These are phyloP conservation scores for Nasonia longicornis DNA, from an alignment of 1,140 invertebrate genomes.

Conservation along the genomic window DNA sequence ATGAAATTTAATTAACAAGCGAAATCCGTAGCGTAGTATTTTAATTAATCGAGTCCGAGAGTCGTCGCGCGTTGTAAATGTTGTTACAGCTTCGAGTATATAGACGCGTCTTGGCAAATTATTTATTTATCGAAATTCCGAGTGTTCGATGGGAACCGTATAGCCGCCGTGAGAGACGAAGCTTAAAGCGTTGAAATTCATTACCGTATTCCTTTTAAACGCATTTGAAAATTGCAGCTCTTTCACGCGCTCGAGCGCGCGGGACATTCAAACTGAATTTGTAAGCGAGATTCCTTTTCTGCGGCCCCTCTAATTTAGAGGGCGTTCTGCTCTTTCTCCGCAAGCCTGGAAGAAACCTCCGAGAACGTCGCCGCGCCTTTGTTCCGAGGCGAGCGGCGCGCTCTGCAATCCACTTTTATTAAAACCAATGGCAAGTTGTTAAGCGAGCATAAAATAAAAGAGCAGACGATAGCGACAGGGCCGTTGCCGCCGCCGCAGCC, in stretches of 20 bases:
- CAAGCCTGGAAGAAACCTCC: not conserved
- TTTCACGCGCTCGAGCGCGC: not conserved
- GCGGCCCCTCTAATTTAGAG: not conserved
- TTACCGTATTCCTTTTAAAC: not conserved
- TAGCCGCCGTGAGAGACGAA: not conserved
- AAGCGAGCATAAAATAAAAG: not conserved
- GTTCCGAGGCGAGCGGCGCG: not conserved
- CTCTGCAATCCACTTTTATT: slow-evolving; percentile 19
- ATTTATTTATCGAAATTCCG: not conserved
- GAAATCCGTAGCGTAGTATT: not conserved
- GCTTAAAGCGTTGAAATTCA: not conserved
- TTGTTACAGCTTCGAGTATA: not conserved
- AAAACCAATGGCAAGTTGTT: slow-evolving; percentile 13
- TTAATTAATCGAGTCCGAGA: not conserved
- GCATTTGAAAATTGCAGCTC: slow-evolving; percentile 4
- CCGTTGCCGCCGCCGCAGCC: no score
- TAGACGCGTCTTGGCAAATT: not conserved
- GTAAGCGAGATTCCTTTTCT: slow-evolving; percentile 24
- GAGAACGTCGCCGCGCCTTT: not conserved
- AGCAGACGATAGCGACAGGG: not conserved
- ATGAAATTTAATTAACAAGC: not conserved
- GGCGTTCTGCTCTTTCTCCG: not conserved
- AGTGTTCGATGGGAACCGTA: not conserved
- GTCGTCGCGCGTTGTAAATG: not conserved
- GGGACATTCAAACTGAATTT: slow-evolving; percentile 26